Evolutionary conservation across 1,140 invertebrate species (phyloP).

Genomic region (Daktulosphaira vitifoliae): DNA sequence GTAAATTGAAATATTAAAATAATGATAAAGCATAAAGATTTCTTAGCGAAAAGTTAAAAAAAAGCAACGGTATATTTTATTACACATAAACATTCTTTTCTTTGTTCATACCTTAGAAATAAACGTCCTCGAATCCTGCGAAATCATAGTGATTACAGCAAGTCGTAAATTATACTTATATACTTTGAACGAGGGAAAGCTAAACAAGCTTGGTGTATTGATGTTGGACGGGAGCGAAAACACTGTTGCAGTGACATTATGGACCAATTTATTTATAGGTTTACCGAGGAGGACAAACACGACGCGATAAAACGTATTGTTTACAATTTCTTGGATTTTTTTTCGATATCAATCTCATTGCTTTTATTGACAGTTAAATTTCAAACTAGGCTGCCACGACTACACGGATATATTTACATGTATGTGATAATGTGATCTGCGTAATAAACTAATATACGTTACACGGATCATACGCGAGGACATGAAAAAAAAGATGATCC

Average conservation of each 20-base stretch:
- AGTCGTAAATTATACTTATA: too few relatives aligned
- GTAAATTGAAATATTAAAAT: too few relatives aligned
- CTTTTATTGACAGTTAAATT: constrained; percentile 4
- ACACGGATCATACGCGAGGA: constrained; percentile 3
- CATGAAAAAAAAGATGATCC: not conserved
- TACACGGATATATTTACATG: constrained; percentile 12
- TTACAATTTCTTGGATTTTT: constrained; percentile 8
- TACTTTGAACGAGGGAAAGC: too few relatives aligned
- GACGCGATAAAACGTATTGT: constrained; percentile 24
- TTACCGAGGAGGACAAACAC: not conserved
- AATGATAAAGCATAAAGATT: too few relatives aligned
- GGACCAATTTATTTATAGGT: constrained; percentile 17
- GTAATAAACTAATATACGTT: constrained; percentile 12
- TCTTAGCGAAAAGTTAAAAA: too few relatives aligned
- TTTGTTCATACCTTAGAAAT: too few relatives aligned
- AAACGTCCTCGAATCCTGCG: too few relatives aligned
- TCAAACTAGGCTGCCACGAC: constrained; percentile 1
- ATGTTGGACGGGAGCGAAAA: not conserved
- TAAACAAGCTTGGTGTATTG: too few relatives aligned
- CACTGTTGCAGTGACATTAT: not conserved
- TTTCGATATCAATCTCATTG: not conserved
- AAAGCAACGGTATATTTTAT: too few relatives aligned
- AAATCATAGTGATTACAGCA: too few relatives aligned
- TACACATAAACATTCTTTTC: too few relatives aligned
- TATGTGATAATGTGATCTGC: too few relatives aligned